These are phyloP conservation scores for Tribolium freemani DNA, from an alignment of 2,888 invertebrate species.

Conservation along the genomic window DNA sequence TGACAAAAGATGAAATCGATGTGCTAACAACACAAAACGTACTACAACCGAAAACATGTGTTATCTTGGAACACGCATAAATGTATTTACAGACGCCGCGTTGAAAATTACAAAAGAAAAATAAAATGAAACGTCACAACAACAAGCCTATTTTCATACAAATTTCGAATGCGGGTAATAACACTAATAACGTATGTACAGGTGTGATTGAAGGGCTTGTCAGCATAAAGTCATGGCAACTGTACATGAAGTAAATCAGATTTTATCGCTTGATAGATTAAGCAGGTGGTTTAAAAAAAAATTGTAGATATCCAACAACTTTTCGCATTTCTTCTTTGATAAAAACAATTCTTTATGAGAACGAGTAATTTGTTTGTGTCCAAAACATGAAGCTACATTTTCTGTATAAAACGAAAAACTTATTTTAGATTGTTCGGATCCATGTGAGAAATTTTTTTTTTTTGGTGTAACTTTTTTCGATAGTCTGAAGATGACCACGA, in stretches of 20 bases:
- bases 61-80: slow-evolving; percentile 17
- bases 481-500: too few relatives aligned
- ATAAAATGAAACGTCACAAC: slow-evolving; percentile 9
- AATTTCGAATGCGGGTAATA: neutral
- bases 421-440: too few relatives aligned
- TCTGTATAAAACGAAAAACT: too few relatives aligned
- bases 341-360: too few relatives aligned
- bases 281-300: too few relatives aligned
- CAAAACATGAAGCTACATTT: too few relatives aligned
- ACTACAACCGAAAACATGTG: neutral
- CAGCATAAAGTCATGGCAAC: neutral
- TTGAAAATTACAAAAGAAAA: slow-evolving; percentile 3
- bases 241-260: neutral
- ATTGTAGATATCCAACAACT: too few relatives aligned
- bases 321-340: too few relatives aligned
- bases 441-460: too few relatives aligned
- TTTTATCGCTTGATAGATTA: neutral
- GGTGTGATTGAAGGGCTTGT: neutral
- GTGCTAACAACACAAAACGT: neutral
- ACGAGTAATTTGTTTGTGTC: too few relatives aligned
- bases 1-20: neutral
- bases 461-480: too few relatives aligned
- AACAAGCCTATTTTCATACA: neutral
- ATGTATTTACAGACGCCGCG: neutral
- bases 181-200: neutral